Base-by-base conservation (phyloP, 2,113 vertebrate genomes). In the Corythoichthys haematopterus region DNA sequence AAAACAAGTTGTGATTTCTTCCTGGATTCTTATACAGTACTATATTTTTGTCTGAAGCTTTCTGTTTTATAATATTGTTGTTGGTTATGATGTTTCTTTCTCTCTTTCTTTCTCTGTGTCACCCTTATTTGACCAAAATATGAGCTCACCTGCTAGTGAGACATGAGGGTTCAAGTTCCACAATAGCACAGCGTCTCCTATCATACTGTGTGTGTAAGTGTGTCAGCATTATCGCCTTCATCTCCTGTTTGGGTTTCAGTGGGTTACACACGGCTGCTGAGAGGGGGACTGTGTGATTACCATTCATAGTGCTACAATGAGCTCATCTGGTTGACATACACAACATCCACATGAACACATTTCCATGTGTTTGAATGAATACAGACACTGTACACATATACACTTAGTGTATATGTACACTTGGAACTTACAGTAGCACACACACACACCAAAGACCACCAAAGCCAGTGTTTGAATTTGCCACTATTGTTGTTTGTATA, bases 231-330 rank as follows among this genome's bases (percentile, higher is more conserved):
- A 91, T 92, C 88, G 70, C 82, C 86, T 87, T 78, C 81, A 91
- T 92, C 89, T 88, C 74, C 75, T 92, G 91, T 92, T 92, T 92
- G 91, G 91, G 91, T 92, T 92, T 91, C 88, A 87, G 79, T 70
- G 69, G 79, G 90, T 80, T 89, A 84, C 89, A 90, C 91, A 87
- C 79, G 85, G 87, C 80, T 88, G 88, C 81, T 78, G 87, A 84
- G 83, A 88, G 88, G 85, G 79, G 83, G 76, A 43, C 76, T 70
- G 80, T 80, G 81, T 91, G 90, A 91, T 91, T 91, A 78, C 86
- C 86, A 89, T 92, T 91, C 90, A 91, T 76, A 72, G 68, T 72
- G 83, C 75, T 85, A 88, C 83, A 88, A 90, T 92, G 85, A 87
- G 77, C 80, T 89, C 87, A 90, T 86, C 83, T 88, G 83, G 88